phyloP scores from a whole-genome alignment of 2,888 invertebrate genomes.

The Ichneumon xanthorius region DNA sequence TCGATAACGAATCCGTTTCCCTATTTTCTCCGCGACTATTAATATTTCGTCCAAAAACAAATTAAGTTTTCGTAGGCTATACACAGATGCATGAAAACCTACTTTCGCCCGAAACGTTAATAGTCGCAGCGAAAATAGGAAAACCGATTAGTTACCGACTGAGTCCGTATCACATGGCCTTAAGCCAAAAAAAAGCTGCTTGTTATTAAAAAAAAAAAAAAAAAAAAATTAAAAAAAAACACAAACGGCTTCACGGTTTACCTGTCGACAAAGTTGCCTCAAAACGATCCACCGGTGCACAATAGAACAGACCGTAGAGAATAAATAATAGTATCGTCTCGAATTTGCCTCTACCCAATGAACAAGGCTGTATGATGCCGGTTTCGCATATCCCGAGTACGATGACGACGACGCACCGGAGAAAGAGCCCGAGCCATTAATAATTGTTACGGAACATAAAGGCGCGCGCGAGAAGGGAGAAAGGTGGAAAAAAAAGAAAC shows the following conservation, averaged over 20 bases:
- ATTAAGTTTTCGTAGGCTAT: neutral
- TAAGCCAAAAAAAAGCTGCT: neutral
- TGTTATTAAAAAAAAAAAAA: neutral
- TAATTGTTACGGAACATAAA: constrained; percentile 81
- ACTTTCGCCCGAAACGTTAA: neutral
- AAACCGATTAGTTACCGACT: neutral
- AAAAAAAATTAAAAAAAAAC: no score
- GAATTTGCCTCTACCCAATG: constrained; percentile 20
- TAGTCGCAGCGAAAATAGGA: neutral
- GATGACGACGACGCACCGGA: constrained; percentile 40
- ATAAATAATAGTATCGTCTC: constrained; percentile 1
- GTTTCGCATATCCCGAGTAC: constrained; percentile 7
- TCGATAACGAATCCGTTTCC: neutral
- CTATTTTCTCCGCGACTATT: neutral
- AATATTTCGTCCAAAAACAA: neutral
- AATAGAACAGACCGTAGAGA: constrained; percentile 1
- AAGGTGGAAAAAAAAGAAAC: constrained; percentile 56
- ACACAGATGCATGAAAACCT: neutral
- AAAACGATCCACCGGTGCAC: neutral
- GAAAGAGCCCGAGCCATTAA: constrained; percentile 78
- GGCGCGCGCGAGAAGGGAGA: constrained; percentile 57
- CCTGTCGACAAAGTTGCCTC: neutral
- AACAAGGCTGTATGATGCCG: constrained; percentile 18
- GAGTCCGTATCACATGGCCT: neutral
- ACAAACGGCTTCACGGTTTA: neutral